Evolutionary conservation across 1,140 invertebrate genomes (phyloP).

Genomic region (Diploscapter pachys): DNA sequence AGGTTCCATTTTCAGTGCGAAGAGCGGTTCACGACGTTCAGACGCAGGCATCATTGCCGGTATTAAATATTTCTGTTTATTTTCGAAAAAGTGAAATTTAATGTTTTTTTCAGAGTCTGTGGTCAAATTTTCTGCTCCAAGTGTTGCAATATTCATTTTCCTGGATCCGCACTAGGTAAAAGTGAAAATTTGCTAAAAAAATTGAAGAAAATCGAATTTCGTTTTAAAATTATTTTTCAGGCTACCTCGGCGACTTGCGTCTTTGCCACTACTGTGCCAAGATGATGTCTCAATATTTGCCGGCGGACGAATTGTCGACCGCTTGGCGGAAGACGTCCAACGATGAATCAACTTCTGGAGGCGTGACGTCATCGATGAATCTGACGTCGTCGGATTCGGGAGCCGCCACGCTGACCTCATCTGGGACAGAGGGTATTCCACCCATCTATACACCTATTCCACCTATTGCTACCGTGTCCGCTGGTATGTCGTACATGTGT

Average conservation of each 20-base stretch:
- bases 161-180: conserved; percentile 68
- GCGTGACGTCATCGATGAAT: too few species aligned
- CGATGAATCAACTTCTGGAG: too few species aligned
- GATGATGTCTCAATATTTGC: conserved; percentile 39
- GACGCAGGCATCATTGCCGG: conserved; percentile 84
- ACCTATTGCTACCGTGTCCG: conserved; percentile 21
- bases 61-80: not conserved
- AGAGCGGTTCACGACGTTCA: conserved; percentile 78
- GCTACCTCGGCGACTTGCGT: conserved; percentile 52
- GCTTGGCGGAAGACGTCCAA: conserved; percentile 11
- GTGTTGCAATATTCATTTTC: conserved; percentile 89
- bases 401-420: too few species aligned
- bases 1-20: conserved; percentile 9
- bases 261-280: conserved; percentile 51
- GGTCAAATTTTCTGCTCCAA: conserved; percentile 76
- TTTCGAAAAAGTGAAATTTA: not conserved
- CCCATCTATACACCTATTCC: too few species aligned
- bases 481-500: not conserved
- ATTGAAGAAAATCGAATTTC: not conserved
- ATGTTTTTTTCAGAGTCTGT: conserved; percentile 60
- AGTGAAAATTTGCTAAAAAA: not conserved
- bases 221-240: conserved; percentile 34
- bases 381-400: too few species aligned
- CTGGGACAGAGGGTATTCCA: too few species aligned
- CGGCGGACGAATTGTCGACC: conserved; percentile 10